A percentile compares a stretch with the other conserved stretches of the same genome.
These are phyloP conservation scores for Petrocephalus zakoni DNA, from an alignment of 2,113 vertebrate species.

Conservation along the genomic window DNA sequence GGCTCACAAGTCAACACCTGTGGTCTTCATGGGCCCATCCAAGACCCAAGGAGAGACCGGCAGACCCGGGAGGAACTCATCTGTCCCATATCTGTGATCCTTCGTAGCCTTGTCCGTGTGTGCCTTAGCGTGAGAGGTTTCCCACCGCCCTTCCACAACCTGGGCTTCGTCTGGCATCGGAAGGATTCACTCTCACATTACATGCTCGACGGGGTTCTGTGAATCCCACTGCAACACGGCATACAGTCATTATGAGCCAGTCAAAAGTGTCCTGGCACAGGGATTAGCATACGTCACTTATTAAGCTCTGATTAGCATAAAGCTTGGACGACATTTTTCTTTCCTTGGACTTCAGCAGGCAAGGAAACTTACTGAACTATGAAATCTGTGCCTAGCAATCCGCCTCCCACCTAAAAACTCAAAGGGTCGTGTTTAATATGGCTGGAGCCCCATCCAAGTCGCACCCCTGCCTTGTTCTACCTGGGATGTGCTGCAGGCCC, in stretches of 20 bases:
- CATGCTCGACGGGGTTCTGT: not conserved
- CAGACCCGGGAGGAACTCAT: not conserved
- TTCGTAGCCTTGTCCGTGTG: not conserved
- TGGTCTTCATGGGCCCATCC: not conserved
- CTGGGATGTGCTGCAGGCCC: not conserved
- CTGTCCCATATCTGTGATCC: not conserved
- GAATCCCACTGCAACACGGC: not conserved
- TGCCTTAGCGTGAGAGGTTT: not conserved
- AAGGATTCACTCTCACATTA: not conserved
- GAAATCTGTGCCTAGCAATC: not conserved
- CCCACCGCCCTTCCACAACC: not conserved
- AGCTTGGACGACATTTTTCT: not conserved
- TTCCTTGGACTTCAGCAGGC: not conserved
- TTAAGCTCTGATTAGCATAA: not conserved
- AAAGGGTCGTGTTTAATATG: not conserved
- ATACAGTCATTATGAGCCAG: not conserved
- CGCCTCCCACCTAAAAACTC: not conserved
- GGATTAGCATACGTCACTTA: not conserved
- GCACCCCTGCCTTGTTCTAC: not conserved
- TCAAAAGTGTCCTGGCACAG: not conserved
- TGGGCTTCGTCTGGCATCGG: not conserved
- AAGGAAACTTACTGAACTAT: not conserved
- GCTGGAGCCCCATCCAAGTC: not conserved
- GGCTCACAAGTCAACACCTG: not conserved
- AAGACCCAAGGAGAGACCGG: not conserved